Evolutionary conservation across 1,140 invertebrate genomes (phyloP).

Genomic region (Phortica variegata): DNA sequence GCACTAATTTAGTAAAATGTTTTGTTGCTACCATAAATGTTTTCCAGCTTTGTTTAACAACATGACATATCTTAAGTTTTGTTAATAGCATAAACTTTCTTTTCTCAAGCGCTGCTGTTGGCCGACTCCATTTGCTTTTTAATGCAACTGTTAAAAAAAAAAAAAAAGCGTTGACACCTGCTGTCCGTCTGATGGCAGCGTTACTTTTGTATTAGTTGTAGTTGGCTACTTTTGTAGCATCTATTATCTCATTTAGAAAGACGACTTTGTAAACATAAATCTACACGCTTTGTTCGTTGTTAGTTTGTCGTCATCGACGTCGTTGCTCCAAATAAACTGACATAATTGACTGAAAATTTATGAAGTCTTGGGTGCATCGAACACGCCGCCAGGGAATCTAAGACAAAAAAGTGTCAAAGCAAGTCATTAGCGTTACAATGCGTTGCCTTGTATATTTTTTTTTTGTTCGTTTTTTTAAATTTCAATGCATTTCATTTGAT

Average conservation of each 20-base stretch:
- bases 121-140: too few relatives aligned
- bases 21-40: too few relatives aligned
- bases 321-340: conserved; percentile 48
- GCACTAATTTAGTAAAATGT: too few relatives aligned
- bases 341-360: conserved; percentile 51
- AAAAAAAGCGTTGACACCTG: conserved; percentile 52
- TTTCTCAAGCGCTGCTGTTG: too few relatives aligned
- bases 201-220: conserved; percentile 17
- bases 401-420: conserved; percentile 53
- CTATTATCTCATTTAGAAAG: too few relatives aligned
- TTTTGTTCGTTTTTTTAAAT: background rate
- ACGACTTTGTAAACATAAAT: conserved; percentile 27
- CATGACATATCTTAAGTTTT: too few relatives aligned
- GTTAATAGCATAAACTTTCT: too few relatives aligned
- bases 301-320: too few relatives aligned
- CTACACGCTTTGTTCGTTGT: conserved; percentile 47
- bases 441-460: too few relatives aligned
- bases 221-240: background rate
- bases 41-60: too few relatives aligned
- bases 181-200: conserved; percentile 51
- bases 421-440: conserved; percentile 47
- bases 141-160: too few relatives aligned
- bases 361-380: conserved; percentile 22
- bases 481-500: background rate
- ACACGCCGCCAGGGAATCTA: too few relatives aligned